phyloP scores from a whole-genome alignment of 1,140 invertebrate genomes.

The Cotesia glomerata region DNA sequence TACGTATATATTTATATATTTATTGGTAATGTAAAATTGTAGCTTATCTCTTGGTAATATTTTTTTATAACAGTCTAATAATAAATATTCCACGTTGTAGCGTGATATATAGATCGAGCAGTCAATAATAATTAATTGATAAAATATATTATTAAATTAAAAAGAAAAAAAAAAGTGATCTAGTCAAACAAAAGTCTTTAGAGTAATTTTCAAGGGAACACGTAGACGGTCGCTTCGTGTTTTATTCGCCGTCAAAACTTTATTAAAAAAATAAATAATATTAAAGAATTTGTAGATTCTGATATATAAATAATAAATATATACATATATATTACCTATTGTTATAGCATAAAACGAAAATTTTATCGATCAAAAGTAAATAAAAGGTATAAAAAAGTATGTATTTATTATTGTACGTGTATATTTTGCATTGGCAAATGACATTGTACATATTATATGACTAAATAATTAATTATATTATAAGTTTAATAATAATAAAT shows the following conservation, averaged over 20 bases:
- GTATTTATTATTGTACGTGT: constrained; percentile 30
- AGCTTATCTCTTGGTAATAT: constrained; percentile 54
- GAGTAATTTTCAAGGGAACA: constrained; percentile 33
- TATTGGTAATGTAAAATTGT: constrained; percentile 42
- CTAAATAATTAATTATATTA: constrained; percentile 30
- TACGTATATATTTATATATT: not conserved
- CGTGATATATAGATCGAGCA: constrained; percentile 42
- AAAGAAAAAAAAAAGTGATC: constrained; percentile 52
- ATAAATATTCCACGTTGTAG: constrained; percentile 40
- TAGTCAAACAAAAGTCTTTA: constrained; percentile 55
- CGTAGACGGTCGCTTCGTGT: constrained; percentile 36
- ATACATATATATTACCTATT: constrained; percentile 10
- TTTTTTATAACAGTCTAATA: constrained; percentile 56
- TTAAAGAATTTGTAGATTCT: constrained; percentile 25
- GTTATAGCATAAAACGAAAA: constrained; percentile 31
- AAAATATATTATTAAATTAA: constrained; percentile 32
- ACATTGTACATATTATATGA: constrained; percentile 41
- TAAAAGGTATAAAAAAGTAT: constrained; percentile 10
- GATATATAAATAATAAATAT: constrained; percentile 7
- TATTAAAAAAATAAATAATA: not conserved
- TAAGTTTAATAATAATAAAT: too few relatives aligned
- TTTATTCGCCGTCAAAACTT: constrained; percentile 39
- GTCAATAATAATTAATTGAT: constrained; percentile 23
- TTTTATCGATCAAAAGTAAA: constrained; percentile 26
- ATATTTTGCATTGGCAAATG: constrained; percentile 30